Percentiles rank a stretch among this genome's conserved stretches.
These are phyloP conservation scores for Corbicula japonica DNA, from an alignment of 2,888 invertebrate genomes.

Conservation along the genomic window DNA sequence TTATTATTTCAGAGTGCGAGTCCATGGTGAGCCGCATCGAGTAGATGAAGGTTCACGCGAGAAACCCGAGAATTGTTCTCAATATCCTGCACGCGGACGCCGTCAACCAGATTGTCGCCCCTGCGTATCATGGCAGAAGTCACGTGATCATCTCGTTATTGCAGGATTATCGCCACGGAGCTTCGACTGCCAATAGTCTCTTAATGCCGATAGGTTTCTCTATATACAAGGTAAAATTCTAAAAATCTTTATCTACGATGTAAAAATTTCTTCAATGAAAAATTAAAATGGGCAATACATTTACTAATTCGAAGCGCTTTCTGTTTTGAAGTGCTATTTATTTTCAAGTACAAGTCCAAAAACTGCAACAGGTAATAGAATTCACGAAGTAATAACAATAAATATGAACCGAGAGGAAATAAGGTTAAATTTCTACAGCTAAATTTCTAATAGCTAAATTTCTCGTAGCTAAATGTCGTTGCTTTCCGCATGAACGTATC, in stretches of 20 bases:
- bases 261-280: too few relatives aligned
- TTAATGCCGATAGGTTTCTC: slow-evolving; percentile 80
- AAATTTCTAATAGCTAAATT: too few relatives aligned
- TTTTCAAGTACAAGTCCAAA: too few relatives aligned
- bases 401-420: too few relatives aligned
- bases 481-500: too few relatives aligned
- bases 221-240: slow-evolving; percentile 77
- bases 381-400: too few relatives aligned
- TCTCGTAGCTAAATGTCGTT: too few relatives aligned
- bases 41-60: slow-evolving; percentile 71
- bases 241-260: background rate
- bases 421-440: too few relatives aligned
- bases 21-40: slow-evolving; percentile 65
- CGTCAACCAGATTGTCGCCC: slow-evolving; percentile 72
- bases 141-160: slow-evolving; percentile 83
- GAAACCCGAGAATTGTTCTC: slow-evolving; percentile 77
- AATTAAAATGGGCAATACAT: too few relatives aligned
- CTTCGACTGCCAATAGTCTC: slow-evolving; percentile 76
- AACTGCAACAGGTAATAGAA: too few relatives aligned
- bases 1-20: slow-evolving; percentile 67
- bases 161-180: slow-evolving; percentile 82
- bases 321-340: too few relatives aligned
- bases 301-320: too few relatives aligned
- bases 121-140: slow-evolving; percentile 75
- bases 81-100: slow-evolving; percentile 75